Evolutionary conservation across 2,797 vertebrate genomes (phyloP).

Genomic region (Helostoma temminkii): DNA sequence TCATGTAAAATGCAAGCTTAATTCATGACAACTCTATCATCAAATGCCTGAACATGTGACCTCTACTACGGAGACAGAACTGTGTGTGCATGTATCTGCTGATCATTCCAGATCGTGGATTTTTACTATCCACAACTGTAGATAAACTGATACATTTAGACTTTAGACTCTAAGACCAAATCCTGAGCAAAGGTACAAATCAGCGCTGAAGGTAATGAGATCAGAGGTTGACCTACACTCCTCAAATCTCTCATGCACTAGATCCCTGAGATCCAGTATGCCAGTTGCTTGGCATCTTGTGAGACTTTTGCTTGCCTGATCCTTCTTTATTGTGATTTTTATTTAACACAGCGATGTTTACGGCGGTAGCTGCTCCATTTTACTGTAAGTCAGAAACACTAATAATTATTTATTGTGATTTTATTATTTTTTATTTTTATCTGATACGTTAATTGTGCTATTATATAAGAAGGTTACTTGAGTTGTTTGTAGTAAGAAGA

Average conservation of each 20-base stretch:
- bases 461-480: constrained; percentile 51
- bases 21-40: constrained; percentile 28
- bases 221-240: constrained; percentile 17
- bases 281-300: constrained; percentile 28
- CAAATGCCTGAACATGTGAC: constrained; percentile 24
- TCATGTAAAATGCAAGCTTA: constrained; percentile 34
- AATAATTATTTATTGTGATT: constrained; percentile 80
- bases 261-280: constrained; percentile 33
- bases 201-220: constrained; percentile 39
- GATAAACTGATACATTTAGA: constrained; percentile 19
- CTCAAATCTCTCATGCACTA: constrained; percentile 37
- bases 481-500: constrained; percentile 19
- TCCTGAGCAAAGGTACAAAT: constrained; percentile 24
- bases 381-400: constrained; percentile 73
- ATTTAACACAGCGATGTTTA: constrained; percentile 70
- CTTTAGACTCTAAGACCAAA: constrained; percentile 20
- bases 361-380: constrained; percentile 68
- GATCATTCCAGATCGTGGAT: constrained; percentile 24
- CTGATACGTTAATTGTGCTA: constrained; percentile 51
- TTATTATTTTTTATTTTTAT: constrained; percentile 39
- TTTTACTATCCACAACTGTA: background rate
- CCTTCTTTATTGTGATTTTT: constrained; percentile 45
- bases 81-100: constrained; percentile 44
- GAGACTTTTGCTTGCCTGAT: constrained; percentile 26
- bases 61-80: constrained; percentile 16